A percentile compares a stretch with the other conserved stretches of the same genome.
phyloP scores from a whole-genome alignment of 2,797 vertebrate species.

The Iguana delicatissima region DNA sequence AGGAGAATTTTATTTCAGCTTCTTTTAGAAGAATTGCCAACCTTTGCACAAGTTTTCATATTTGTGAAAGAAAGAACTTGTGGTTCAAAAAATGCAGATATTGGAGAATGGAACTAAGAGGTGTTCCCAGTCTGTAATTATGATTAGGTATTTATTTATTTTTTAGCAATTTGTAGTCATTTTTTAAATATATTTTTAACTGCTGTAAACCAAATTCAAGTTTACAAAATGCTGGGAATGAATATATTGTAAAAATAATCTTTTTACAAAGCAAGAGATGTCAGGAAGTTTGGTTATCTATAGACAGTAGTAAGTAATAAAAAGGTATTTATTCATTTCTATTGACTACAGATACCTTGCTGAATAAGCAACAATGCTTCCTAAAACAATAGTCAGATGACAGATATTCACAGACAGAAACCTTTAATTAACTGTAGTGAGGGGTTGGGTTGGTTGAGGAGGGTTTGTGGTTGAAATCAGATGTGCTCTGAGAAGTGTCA shows the following conservation, averaged over 20 bases:
- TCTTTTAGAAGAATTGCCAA: no score
- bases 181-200: no score
- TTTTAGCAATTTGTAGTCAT: no score
- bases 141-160: no score
- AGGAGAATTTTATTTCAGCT: no score
- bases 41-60: no score
- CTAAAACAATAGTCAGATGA: neutral
- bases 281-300: neutral
- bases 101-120: no score
- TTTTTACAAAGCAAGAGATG: neutral
- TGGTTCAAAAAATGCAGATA: no score
- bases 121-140: no score
- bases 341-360: neutral
- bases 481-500: slow-evolving; percentile 14
- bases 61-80: no score
- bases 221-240: neutral
- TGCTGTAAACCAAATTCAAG: no score
- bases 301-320: neutral
- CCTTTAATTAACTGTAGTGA: slow-evolving; percentile 14
- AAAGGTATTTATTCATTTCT: neutral
- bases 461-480: neutral
- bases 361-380: neutral
- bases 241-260: neutral
- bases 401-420: neutral
- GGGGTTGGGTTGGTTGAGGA: neutral